phyloP scores from a whole-genome alignment of 2,797 vertebrate species.

The Falco berigora region DNA sequence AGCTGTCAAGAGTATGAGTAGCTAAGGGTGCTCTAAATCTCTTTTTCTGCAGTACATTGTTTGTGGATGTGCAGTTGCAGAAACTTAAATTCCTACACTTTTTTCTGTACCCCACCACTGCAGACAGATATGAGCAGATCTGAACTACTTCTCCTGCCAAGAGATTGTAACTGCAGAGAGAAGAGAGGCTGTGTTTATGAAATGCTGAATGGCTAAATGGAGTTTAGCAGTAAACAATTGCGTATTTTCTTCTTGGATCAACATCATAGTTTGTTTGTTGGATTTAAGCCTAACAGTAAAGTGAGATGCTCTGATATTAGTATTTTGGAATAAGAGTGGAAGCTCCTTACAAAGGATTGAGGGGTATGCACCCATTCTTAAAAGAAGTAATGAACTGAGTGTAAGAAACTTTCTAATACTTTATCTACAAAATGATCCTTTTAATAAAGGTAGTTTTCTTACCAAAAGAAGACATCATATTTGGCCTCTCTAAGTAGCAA shows the following conservation, averaged over 20 bases:
- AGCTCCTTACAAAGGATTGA: not conserved
- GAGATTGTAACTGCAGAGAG: not conserved
- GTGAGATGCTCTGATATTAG: not conserved
- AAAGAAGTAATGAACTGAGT: not conserved
- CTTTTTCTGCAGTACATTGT: not conserved
- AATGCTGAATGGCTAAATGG: not conserved
- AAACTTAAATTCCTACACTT: not conserved
- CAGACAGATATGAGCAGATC: not conserved
- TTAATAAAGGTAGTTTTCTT: not conserved
- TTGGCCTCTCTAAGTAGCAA: not conserved
- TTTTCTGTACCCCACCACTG: not conserved
- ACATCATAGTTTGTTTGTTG: not conserved
- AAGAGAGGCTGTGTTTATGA: not conserved
- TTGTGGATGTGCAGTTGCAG: fast-evolving
- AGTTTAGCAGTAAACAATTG: not conserved
- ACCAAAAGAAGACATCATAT: not conserved
- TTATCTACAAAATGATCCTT: not conserved
- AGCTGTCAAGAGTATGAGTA: not conserved
- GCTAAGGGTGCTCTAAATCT: not conserved
- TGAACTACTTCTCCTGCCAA: not conserved
- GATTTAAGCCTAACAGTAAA: not conserved
- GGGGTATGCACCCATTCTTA: not conserved
- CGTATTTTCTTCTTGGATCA: not conserved
- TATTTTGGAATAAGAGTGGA: not conserved
- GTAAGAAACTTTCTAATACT: not conserved